Evolutionary conservation across 2,888 invertebrate genomes (phyloP).

Genomic region (Philhelius pedissequus): DNA sequence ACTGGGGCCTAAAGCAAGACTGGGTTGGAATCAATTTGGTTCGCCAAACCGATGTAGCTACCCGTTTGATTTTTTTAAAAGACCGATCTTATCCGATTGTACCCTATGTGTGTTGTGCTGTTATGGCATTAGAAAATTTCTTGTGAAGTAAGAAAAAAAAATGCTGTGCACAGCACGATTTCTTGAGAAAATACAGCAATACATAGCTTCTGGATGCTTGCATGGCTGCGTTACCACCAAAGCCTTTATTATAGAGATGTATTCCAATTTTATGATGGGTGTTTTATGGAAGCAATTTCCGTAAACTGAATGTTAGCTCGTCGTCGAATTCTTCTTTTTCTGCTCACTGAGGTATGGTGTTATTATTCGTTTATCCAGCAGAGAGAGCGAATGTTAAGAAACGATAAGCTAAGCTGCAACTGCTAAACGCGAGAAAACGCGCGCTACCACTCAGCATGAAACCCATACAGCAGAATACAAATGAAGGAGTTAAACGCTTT

Average conservation of each 20-base stretch:
- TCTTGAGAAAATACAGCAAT: conserved; percentile 11
- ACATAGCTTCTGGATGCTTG: neutral
- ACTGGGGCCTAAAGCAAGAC: too few relatives aligned
- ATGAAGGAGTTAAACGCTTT: conserved; percentile 27
- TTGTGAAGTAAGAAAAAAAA: conserved; percentile 15
- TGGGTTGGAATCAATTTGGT: too few relatives aligned
- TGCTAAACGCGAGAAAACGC: neutral
- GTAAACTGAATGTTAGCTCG: conserved; percentile 67
- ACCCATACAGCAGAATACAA: conserved; percentile 30
- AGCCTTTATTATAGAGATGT: conserved; percentile 51
- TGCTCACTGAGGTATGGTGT: conserved; percentile 39
- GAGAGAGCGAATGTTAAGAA: conserved; percentile 18
- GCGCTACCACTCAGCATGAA: conserved; percentile 10
- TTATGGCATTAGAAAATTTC: conserved; percentile 35
- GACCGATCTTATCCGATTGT: neutral
- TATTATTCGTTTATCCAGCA: conserved; percentile 49
- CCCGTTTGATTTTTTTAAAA: too few relatives aligned
- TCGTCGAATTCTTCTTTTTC: neutral
- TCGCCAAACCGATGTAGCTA: too few relatives aligned
- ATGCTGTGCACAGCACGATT: conserved; percentile 60
- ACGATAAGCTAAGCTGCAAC: conserved; percentile 37
- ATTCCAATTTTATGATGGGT: conserved; percentile 72
- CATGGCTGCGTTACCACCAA: conserved; percentile 21
- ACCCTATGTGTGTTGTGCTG: conserved; percentile 7
- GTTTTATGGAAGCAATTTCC: conserved; percentile 76